These are phyloP conservation scores for Drosophila ogumai DNA, from an alignment of 1,140 invertebrate species.

Conservation along the genomic window DNA sequence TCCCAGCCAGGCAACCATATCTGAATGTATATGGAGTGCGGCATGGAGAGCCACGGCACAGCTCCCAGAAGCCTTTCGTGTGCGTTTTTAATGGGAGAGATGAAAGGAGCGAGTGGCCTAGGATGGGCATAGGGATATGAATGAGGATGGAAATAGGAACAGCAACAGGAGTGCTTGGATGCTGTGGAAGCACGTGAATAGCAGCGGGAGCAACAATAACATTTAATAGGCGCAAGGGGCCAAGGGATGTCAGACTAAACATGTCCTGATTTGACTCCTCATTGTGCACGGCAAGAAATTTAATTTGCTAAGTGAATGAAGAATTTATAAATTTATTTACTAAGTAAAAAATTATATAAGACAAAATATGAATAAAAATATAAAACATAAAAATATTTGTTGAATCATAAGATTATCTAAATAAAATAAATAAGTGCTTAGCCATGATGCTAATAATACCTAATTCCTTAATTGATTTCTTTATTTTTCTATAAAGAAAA, in stretches of 20 bases:
- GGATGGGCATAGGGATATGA: constrained; percentile 3
- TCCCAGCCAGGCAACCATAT: constrained; percentile 40
- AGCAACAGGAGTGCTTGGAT: constrained; percentile 16
- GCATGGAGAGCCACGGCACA: constrained; percentile 3
- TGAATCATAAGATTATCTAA: neutral
- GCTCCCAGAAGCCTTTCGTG: constrained; percentile 56
- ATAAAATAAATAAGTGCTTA: neutral
- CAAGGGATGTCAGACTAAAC: constrained; percentile 39
- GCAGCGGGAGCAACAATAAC: constrained; percentile 43
- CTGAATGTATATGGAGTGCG: constrained; percentile 2
- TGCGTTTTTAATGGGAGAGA: constrained; percentile 47
- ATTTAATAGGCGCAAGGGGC: constrained; percentile 29
- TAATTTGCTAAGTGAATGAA: no score
- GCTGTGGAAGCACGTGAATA: constrained; percentile 32
- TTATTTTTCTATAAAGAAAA: no score
- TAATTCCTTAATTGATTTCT: neutral
- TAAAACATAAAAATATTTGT: neutral
- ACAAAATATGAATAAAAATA: neutral
- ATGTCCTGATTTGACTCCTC: constrained; percentile 26
- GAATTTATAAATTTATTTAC: neutral
- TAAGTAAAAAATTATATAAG: neutral
- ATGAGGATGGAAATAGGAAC: constrained; percentile 10
- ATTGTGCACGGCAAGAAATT: constrained; percentile 5
- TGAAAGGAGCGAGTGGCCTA: constrained; percentile 17
- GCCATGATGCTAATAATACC: neutral